A percentile compares a stretch with the other conserved stretches of the same genome.
Conservation (phyloP, 2,888 invertebrate species). For the Dinocampus coccinellae region DNA sequence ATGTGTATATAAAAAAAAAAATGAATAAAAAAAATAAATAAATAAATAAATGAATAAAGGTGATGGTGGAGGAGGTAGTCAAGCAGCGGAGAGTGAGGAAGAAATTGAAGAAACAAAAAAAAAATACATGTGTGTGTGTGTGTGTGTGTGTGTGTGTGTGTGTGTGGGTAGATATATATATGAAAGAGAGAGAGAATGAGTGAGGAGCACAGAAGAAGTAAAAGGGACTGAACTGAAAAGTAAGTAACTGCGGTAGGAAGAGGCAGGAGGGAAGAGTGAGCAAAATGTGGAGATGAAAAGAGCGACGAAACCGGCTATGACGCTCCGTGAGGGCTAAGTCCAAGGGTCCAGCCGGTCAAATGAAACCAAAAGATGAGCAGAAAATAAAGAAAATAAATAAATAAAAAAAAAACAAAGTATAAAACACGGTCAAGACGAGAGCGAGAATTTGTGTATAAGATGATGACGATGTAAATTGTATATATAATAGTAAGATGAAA, state of each 20-base stretch:
- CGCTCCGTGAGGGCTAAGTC: constrained; percentile 26
- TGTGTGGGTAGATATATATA: too few relatives aligned
- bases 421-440: constrained; percentile 12
- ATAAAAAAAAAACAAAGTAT: constrained; percentile 15
- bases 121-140: constrained; percentile 5
- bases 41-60: constrained; percentile 51
- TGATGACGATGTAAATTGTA: constrained; percentile 5
- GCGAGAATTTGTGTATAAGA: constrained; percentile 17
- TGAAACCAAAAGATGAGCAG: constrained; percentile 27
- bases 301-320: constrained; percentile 33
- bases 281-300: constrained; percentile 28
- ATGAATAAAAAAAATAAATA: constrained; percentile 54
- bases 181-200: background rate
- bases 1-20: constrained; percentile 48
- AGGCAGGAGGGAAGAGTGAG: too few relatives aligned
- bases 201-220: constrained; percentile 8
- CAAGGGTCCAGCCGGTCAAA: constrained; percentile 14
- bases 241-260: constrained; percentile 23
- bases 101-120: constrained; percentile 1
- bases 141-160: too few relatives aligned
- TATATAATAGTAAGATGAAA: constrained; percentile 29
- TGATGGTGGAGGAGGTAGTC: constrained; percentile 39
- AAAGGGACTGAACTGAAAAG: constrained; percentile 17
- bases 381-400: too few relatives aligned
- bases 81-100: constrained; percentile 1